phyloP scores from a whole-genome alignment of 2,113 vertebrate species.

The Podarcis raffonei region DNA sequence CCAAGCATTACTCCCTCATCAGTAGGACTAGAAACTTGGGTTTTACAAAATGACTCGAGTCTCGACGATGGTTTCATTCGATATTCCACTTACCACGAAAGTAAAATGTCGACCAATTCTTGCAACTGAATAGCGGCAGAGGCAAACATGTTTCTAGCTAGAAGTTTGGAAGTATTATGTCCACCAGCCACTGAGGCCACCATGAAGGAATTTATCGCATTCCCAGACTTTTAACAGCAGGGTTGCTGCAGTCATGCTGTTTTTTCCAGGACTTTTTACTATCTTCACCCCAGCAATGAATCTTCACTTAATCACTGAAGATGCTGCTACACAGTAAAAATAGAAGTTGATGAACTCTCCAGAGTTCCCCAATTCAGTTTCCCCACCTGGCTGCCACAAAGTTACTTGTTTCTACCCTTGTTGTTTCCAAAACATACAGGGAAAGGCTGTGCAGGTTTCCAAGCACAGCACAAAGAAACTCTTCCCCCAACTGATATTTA shows the following conservation, averaged over 20 bases:
- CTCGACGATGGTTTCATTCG: not conserved
- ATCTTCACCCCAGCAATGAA: not conserved
- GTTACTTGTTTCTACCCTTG: slow-evolving; percentile 41
- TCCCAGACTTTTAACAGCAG: not conserved
- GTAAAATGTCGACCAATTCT: not conserved
- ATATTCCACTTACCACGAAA: not conserved
- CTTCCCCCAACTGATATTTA: not conserved
- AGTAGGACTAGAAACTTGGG: no score
- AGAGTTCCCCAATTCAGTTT: not conserved
- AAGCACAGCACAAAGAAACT: slow-evolving; percentile 42
- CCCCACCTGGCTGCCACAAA: not conserved
- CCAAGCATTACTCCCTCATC: not conserved
- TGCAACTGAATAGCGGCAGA: slow-evolving; percentile 41
- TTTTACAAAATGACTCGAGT: not conserved
- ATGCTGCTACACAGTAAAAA: not conserved
- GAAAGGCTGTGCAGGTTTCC: not conserved
- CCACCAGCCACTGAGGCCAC: slow-evolving; percentile 19
- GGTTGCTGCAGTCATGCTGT: not conserved
- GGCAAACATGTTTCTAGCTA: slow-evolving; percentile 32
- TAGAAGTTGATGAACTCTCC: fast-evolving
- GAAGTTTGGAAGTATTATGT: slow-evolving; percentile 48
- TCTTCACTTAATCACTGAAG: not conserved
- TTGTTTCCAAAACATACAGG: not conserved
- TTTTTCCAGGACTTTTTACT: not conserved
- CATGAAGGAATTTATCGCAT: not conserved